These are phyloP conservation scores for Sinonovacula constricta DNA, from an alignment of 1,140 invertebrate genomes.

Conservation along the genomic window DNA sequence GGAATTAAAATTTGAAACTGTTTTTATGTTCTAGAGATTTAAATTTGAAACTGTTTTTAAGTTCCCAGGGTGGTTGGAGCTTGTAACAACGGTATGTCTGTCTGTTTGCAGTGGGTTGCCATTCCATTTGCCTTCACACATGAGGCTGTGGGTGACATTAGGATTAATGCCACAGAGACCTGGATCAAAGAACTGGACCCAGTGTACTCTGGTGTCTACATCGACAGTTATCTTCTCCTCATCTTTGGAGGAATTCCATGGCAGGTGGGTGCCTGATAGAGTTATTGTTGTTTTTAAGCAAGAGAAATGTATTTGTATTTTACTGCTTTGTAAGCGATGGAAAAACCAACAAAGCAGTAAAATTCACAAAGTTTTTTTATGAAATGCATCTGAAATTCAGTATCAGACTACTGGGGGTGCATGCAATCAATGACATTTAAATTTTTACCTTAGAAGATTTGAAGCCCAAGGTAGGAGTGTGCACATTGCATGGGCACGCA, in stretches of 20 bases:
- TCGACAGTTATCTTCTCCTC: conserved; percentile 94
- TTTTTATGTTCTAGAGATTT: conserved; percentile 85
- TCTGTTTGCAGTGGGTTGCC: conserved; percentile 75
- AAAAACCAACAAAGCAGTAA: no score
- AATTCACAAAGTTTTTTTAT: no score
- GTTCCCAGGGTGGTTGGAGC: conserved; percentile 85
- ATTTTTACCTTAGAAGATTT: no score
- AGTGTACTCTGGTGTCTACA: conserved; percentile 88
- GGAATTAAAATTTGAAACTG: conserved; percentile 86
- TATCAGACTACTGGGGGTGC: no score
- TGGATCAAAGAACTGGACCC: conserved; percentile 89
- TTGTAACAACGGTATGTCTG: conserved; percentile 81
- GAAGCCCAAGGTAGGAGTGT: no score
- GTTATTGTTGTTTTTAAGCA: no score
- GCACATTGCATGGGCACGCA: no score
- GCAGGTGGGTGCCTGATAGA: no score
- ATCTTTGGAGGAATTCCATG: conserved; percentile 99
- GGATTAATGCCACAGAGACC: conserved; percentile 73
- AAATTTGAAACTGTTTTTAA: conserved; percentile 93
- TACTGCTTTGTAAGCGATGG: no score
- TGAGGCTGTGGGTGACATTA: conserved; percentile 80
- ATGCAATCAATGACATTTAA: no score
- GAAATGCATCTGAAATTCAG: no score
- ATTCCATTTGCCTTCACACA: conserved; percentile 64
- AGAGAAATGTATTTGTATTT: no score